A percentile compares a stretch with the other conserved stretches of the same genome.
phyloP scores from a whole-genome alignment of 2,888 invertebrate species.

The Dione juno region DNA sequence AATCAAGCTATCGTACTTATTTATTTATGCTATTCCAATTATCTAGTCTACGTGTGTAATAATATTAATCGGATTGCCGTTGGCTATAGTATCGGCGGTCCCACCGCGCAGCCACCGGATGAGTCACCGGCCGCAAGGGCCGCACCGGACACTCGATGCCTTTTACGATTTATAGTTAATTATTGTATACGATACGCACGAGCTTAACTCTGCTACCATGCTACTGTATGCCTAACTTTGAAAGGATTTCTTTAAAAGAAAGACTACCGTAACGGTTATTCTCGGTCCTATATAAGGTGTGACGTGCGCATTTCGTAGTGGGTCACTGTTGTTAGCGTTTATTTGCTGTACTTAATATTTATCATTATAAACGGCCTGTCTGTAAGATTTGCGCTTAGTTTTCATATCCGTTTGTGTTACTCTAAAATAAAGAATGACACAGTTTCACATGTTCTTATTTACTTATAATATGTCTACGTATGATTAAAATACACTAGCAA shows the following conservation, averaged over 20 bases:
- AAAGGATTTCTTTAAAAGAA: constrained; percentile 32
- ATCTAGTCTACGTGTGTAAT: constrained; percentile 29
- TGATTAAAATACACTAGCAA: background rate
- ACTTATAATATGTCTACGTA: background rate
- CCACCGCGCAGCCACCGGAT: constrained; percentile 47
- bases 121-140: constrained; percentile 49
- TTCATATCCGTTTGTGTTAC: background rate
- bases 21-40: background rate
- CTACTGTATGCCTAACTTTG: constrained; percentile 25
- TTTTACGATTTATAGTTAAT: constrained; percentile 37
- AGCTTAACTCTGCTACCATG: constrained; percentile 34
- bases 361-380: constrained; percentile 10
- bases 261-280: constrained; percentile 37
- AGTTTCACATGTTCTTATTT: background rate
- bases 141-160: constrained; percentile 45
- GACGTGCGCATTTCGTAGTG: constrained; percentile 33
- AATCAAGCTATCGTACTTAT: background rate
- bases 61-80: constrained; percentile 11
- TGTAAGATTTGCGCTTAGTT: constrained; percentile 12
- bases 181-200: constrained; percentile 38
- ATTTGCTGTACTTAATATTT: background rate
- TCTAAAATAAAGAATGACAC: background rate
- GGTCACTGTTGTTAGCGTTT: constrained; percentile 33
- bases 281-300: constrained; percentile 35
- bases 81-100: constrained; percentile 29